Evolutionary conservation across 2,797 vertebrate genomes (phyloP).

Genomic region (Naso thynnoides): DNA sequence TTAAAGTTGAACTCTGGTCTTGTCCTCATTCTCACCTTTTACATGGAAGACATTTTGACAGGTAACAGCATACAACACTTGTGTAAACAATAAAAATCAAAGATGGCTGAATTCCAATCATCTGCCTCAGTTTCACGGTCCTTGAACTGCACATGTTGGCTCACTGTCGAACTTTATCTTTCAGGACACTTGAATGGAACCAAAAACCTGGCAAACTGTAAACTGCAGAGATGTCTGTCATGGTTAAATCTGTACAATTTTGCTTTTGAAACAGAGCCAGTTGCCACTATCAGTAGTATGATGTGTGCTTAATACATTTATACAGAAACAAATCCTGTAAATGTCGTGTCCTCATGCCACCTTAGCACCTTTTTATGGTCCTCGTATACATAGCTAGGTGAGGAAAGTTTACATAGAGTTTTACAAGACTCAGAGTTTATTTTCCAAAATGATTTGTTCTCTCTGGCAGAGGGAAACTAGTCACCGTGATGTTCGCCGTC

Average conservation of each 20-base stretch:
- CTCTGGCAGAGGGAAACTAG: slow-evolving; percentile 1
- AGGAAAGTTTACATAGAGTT: slow-evolving; percentile 1
- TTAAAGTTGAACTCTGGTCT: background rate
- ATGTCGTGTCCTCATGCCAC: background rate
- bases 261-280: background rate
- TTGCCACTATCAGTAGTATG: background rate
- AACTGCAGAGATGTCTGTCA: too few relatives aligned
- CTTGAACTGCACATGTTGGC: background rate
- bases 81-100: background rate
- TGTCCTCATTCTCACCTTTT: background rate
- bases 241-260: background rate
- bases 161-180: too few relatives aligned
- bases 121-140: too few relatives aligned
- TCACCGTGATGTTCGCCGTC: slow-evolving; percentile 15
- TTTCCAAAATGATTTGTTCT: slow-evolving; percentile 17
- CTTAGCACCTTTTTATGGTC: slow-evolving; percentile 1
- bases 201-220: background rate
- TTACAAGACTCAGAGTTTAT: background rate
- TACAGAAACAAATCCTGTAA: slow-evolving; percentile 12
- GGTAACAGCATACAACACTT: background rate
- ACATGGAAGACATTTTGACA: background rate
- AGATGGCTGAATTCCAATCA: background rate
- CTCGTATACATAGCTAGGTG: background rate
- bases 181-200: too few relatives aligned
- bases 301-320: slow-evolving; percentile 5